A percentile compares a stretch with the other conserved stretches of the same genome.
phyloP scores from a whole-genome alignment of 2,888 invertebrate genomes.

The Eupithecia exiguata region DNA sequence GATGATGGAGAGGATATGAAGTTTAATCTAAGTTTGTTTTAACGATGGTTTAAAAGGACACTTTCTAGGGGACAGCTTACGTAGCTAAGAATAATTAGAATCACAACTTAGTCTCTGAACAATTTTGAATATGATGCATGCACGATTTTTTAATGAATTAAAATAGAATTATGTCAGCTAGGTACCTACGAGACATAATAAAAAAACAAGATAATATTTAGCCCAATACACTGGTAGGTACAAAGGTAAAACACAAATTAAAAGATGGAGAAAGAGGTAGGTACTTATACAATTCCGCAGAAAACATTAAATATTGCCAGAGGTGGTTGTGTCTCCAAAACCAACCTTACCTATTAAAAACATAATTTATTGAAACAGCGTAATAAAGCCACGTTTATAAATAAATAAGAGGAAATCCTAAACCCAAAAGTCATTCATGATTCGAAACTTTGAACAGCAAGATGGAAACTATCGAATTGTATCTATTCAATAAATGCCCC shows the following conservation, averaged over 20 bases:
- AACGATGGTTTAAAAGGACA: conserved; percentile 70
- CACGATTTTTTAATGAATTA: not conserved
- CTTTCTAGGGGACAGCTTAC: conserved; percentile 69
- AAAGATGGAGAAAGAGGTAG: not conserved
- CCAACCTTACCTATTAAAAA: not conserved
- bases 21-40: conserved; percentile 52
- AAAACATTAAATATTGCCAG: not conserved
- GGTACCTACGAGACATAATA: not conserved
- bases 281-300: not conserved
- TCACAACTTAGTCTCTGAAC: conserved; percentile 32
- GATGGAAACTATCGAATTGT: conserved; percentile 43
- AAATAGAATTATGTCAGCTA: not conserved
- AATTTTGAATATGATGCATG: not conserved
- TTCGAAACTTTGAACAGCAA: conserved; percentile 19
- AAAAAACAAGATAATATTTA: not conserved
- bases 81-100: conserved; percentile 48
- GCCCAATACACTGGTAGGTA: not conserved
- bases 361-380: not conserved
- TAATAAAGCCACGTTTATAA: not conserved
- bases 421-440: conserved; percentile 13
- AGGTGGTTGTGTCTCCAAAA: conserved; percentile 17
- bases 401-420: conserved; percentile 1
- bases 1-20: conserved; percentile 54
- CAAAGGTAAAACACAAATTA: not conserved
- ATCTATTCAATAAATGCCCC: conserved; percentile 52